Evolutionary conservation across 2,113 vertebrate species (phyloP).

Genomic region (Syngnathus scovelli): DNA sequence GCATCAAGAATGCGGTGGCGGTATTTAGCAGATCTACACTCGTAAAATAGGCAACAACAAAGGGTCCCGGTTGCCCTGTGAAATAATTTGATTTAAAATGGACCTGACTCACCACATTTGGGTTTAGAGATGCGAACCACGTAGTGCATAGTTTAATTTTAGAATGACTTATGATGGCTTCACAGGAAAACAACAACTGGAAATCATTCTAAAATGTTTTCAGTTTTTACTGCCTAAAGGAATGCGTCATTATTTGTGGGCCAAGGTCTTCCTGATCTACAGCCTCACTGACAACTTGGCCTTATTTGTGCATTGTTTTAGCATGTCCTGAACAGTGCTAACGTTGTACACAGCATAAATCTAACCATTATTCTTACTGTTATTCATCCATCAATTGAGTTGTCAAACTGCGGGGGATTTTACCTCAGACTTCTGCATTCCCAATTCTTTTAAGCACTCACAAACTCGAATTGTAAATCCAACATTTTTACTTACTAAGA

Average conservation of each 20-base stretch:
- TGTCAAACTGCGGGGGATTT: neutral
- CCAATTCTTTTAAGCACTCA: neutral
- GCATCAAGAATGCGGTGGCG: slow-evolving; percentile 20
- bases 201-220: neutral
- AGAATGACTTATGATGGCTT: slow-evolving; percentile 12
- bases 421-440: neutral
- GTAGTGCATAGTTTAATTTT: slow-evolving; percentile 18
- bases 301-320: neutral
- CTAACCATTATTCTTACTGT: neutral
- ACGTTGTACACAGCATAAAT: neutral
- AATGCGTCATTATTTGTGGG: neutral
- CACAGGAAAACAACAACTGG: slow-evolving; percentile 16
- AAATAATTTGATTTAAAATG: slow-evolving; percentile 27
- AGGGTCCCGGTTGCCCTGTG: slow-evolving; percentile 26
- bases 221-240: neutral
- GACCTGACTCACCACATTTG: slow-evolving; percentile 27
- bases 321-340: neutral
- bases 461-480: neutral
- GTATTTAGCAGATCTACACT: slow-evolving; percentile 21
- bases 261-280: neutral
- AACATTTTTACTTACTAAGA: neutral
- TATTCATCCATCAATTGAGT: neutral
- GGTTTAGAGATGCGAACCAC: slow-evolving; percentile 8
- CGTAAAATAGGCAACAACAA: slow-evolving; percentile 41
- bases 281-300: neutral